phyloP scores from a whole-genome alignment of 2,888 invertebrate genomes.

The Prosapia bicincta region DNA sequence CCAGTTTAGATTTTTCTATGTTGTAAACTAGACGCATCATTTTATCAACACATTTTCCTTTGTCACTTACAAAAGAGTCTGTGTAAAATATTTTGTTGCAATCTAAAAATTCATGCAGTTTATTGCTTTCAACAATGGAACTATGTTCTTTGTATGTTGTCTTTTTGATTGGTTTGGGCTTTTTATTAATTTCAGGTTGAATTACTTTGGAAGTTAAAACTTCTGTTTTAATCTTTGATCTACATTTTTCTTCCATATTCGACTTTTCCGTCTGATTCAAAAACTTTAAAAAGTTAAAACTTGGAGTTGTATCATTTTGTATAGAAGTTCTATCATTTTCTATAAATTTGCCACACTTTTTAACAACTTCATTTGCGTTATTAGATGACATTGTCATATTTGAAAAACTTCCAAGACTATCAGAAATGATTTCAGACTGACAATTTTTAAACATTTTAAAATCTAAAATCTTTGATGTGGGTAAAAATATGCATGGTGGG shows the following conservation, averaged over 20 bases:
- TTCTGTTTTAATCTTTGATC: neutral
- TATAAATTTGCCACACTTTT: neutral
- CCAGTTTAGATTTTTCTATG: neutral
- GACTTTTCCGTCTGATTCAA: neutral
- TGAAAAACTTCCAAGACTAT: neutral
- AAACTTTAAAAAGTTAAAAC: neutral
- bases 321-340: too few relatives aligned
- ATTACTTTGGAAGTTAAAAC: too few relatives aligned
- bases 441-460: too few relatives aligned
- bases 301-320: neutral
- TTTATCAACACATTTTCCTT: neutral
- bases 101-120: too few relatives aligned
- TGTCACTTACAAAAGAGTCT: neutral
- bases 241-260: neutral
- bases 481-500: too few relatives aligned
- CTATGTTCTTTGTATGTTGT: too few relatives aligned
- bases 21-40: neutral
- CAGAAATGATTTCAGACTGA: too few relatives aligned
- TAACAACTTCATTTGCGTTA: neutral
- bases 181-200: neutral
- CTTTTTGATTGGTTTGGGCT: neutral
- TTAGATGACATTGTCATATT: neutral
- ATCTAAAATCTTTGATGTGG: too few relatives aligned
- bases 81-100: neutral
- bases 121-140: too few relatives aligned